Evolutionary conservation across 2,113 vertebrate species (phyloP), one percentile per base, ranked within the genome.

Genomic region (Xyliphius kryptos): DNA sequence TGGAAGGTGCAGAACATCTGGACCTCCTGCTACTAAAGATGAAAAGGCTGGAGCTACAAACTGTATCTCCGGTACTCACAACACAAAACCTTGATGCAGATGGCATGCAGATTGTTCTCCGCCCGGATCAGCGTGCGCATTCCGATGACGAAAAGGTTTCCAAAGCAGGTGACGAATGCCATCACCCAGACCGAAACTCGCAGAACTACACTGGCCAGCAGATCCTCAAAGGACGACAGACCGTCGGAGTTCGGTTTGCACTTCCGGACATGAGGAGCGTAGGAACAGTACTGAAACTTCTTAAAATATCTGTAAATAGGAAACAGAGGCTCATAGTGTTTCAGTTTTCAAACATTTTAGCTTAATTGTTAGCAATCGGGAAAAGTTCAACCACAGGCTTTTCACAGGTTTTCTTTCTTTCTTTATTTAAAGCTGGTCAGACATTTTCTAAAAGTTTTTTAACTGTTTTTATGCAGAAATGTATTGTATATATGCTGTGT

Each of bases 191-290:
- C 83, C 6, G 84, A 92, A 63, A 90, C 85, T 41, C 87, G 83
- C 55, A 94, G 87, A 66, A 92, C 81, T 8, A 76, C 68, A 75
- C 83, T 91, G n/a, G 90, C 89, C 74, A 89, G 79, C 62, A 91
- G 83, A 80, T 93, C 86, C 77, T 93, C 90, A 70, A 91, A 88
- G 47, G 89, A 90, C n/a, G 90, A 92, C 74, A 92, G 87, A 5
- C 90, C 87, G 0, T 90, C 90, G 17, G 86, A 89, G 81, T 88
- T 86, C 65, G 89, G 90, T 71, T 87, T 89, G 74, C 89, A 90
- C 69, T 87, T 86, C 72, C 79, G 74, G 56, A 91, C 81, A 6
- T 89, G 90, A 50, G 90, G 86, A 12, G 82, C 88, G 40, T 88
- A 91, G 15, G 89, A 91, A 73, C 88, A 90, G 68, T 91, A 92